Evolutionary conservation across 2,888 invertebrate genomes (phyloP).

Genomic region (Drymonia ruficornis): DNA sequence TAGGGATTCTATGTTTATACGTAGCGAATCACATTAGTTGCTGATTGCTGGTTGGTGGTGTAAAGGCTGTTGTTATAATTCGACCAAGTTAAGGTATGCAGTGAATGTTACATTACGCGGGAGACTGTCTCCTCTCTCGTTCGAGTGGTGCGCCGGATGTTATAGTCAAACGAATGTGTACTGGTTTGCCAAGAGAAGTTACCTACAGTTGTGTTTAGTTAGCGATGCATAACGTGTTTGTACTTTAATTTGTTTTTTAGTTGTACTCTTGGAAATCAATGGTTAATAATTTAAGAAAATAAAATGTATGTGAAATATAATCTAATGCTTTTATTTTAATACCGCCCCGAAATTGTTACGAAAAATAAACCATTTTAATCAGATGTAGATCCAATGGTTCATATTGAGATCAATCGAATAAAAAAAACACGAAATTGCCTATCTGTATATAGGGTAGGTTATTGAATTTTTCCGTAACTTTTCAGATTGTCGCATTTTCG

Average conservation of each 20-base stretch:
- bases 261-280: slow-evolving; percentile 85
- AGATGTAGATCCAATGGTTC: no score
- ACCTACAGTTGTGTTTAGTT: slow-evolving; percentile 84
- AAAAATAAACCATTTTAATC: no score
- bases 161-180: slow-evolving; percentile 78
- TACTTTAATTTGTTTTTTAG: slow-evolving; percentile 85
- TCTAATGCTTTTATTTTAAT: slow-evolving; percentile 40
- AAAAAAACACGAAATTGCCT: no score
- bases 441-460: no score
- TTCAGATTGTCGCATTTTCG: neutral
- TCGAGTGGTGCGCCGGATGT: slow-evolving; percentile 79
- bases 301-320: slow-evolving; percentile 83
- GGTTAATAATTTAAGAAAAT: slow-evolving; percentile 85
- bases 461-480: no score
- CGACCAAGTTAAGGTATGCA: slow-evolving; percentile 71
- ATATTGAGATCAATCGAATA: no score
- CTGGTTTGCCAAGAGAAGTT: slow-evolving; percentile 84
- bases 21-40: slow-evolving; percentile 76
- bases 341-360: neutral
- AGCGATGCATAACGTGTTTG: slow-evolving; percentile 85
- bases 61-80: slow-evolving; percentile 72
- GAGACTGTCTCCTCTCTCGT: slow-evolving; percentile 63
- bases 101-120: slow-evolving; percentile 61
- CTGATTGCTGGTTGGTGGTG: slow-evolving; percentile 70
- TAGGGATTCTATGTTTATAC: slow-evolving; percentile 71